A percentile compares a stretch with the other conserved stretches of the same genome.
These are phyloP conservation scores for Smittia sp. DNA, from an alignment of 2,888 invertebrate species.

Conservation along the genomic window DNA sequence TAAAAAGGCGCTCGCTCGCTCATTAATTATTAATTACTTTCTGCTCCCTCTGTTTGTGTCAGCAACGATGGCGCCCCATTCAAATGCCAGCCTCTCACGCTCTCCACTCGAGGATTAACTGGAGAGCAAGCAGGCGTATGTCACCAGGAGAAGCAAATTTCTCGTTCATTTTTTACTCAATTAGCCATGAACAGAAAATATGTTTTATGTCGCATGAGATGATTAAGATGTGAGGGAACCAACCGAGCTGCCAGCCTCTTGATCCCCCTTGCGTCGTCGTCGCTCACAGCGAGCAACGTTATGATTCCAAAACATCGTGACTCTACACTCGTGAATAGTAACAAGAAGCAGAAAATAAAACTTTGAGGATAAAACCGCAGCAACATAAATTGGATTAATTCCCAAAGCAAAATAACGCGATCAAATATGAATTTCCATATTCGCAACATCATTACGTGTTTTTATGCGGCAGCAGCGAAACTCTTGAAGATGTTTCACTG, in stretches of 20 bases:
- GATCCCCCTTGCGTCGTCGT: background rate
- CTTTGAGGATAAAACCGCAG: background rate
- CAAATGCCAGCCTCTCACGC: no score
- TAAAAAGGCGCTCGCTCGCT: background rate
- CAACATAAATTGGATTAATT: constrained; percentile 17
- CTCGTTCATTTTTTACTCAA: constrained; percentile 15
- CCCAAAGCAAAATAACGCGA: constrained; percentile 11
- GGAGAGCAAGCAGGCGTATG: background rate
- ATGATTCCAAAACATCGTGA: no score
- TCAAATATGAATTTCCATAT: constrained; percentile 20
- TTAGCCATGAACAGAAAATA: constrained; percentile 17
- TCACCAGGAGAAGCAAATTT: background rate
- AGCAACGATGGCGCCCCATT: background rate
- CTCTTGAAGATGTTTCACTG: background rate
- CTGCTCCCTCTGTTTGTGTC: background rate
- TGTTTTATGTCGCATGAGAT: constrained; percentile 12
- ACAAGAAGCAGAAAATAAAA: background rate
- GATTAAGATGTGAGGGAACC: constrained; percentile 6
- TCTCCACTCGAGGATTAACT: background rate
- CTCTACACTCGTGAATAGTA: background rate
- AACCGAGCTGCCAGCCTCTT: background rate
- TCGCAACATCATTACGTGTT: background rate
- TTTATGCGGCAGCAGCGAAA: background rate
- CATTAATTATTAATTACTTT: constrained; percentile 2
- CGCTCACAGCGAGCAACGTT: background rate